These are phyloP conservation scores for Emydocephalus ijimae DNA, from an alignment of 2,113 vertebrate genomes.

Conservation along the genomic window DNA sequence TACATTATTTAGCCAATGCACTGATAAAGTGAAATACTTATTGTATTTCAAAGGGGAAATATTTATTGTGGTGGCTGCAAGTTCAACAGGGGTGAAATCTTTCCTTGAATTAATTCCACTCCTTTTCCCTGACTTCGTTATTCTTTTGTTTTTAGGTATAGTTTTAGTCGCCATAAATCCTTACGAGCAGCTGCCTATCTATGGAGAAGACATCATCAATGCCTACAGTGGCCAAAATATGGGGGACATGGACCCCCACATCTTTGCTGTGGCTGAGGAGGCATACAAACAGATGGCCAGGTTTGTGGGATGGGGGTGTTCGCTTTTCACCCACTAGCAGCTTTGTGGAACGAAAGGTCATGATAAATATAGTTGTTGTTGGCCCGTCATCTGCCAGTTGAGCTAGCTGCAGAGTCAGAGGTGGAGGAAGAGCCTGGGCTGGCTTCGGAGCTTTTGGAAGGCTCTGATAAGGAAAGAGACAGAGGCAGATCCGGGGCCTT, in stretches of 20 bases:
- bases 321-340: background rate
- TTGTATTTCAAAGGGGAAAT: background rate
- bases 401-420: too few species aligned
- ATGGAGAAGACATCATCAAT: slow-evolving; percentile 96
- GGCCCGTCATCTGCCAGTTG: too few species aligned
- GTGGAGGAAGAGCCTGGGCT: too few species aligned
- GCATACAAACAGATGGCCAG: slow-evolving; percentile 99
- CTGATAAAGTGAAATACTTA: background rate
- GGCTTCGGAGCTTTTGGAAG: too few species aligned
- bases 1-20: background rate
- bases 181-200: slow-evolving; percentile 94
- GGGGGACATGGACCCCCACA: slow-evolving; percentile 99
- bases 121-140: background rate
- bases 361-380: background rate
- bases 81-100: background rate
- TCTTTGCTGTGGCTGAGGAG: slow-evolving; percentile 97
- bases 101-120: background rate
- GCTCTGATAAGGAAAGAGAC: too few species aligned
- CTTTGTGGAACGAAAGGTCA: background rate
- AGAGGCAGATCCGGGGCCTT: too few species aligned
- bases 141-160: slow-evolving; percentile 75
- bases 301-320: slow-evolving; percentile 65
- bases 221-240: slow-evolving; percentile 98
- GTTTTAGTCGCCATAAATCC: slow-evolving; percentile 98
- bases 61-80: background rate